Base-by-base conservation (phyloP, 2,797 vertebrate genomes). In the Cynodonichthys magdalenae region DNA sequence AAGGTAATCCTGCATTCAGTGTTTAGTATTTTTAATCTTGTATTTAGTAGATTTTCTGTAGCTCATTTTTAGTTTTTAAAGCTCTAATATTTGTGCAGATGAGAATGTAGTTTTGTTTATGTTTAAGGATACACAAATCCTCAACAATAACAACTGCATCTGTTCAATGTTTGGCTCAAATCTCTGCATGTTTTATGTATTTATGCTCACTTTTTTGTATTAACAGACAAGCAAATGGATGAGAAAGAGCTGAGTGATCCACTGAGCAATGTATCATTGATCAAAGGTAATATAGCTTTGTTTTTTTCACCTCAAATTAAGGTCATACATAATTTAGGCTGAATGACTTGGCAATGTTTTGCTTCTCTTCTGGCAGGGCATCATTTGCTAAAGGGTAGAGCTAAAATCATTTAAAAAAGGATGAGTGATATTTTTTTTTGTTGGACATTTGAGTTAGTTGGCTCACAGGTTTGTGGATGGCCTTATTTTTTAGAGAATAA, bases 1-100 rank as follows among this genome's bases (percentile, higher is more conserved):
- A 93, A 95, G 97, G 97, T 98, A 88, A 91, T 54, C 34, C 61
- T 47, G 55, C 19, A 8, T 59, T 14, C 11, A 67, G 42, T 50
- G 12, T 53, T 65, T 69, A 8, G 63, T 6, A 68, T 71, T 65
- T 15, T 52, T 65, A n/a, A 63, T 5, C 41, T 53, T 57, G 15
- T 66, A 47, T 20, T 50, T 53, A 6, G 12, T 60, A n/a, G 0
- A 4, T 70, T 69, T 69, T 36, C 5, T 73, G 46, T 60, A 18
- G 45, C 17, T 57, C 2, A 61, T 54, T 55, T 17, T 63, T 12
- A 46, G 46, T 66, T 29, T 15, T 15, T 5, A 53, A 57, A 60
- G 28, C 63, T 62, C 31, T 7, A 46, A 11, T 66, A 28, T 77
- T 20, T 56, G 74, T 15, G 24, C 17, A 29, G 63, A 74, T 84